Evolutionary conservation across 2,797 vertebrate species (phyloP), one percentile per base, ranked within the genome.

Genomic region (Spheniscus humboldti): DNA sequence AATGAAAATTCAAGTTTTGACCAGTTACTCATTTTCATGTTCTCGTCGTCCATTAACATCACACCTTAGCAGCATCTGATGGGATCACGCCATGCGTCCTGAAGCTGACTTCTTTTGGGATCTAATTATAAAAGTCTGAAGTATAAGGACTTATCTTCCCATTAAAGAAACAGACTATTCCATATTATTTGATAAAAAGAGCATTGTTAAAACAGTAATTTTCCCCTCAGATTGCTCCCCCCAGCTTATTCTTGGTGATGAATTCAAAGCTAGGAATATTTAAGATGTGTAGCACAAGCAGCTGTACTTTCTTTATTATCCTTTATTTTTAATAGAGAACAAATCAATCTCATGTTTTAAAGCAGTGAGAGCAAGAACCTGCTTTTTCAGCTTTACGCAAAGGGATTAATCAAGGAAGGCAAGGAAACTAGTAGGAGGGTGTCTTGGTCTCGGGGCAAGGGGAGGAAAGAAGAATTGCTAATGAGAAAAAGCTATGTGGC

Each of bases 21-120:
- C 14, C 53, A 64, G 19, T 37, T 73, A 19, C 14, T 59, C 31
- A 28, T 37, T 37, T 52, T 45, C 13, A 6, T 41, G 5, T 53
- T 91, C 81, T 73, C 89, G 23, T 4, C 50, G 11, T 28, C 63
- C 28, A 74, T 45, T 63, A 62, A 22, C 22, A 55, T 10, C 33
- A 25, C 30, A 60, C 8, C 6, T 50, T 8, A 62, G 10, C 35
- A 83, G 28, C 3, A 2, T 7, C 68, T 76, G n/a, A 47, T 10
- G 6, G 37, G 30, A 66, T 69, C 35, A 68, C 77, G 19, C 24
- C 55, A 66, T 0, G 1, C 1, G 1, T 50, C 59, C 50, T 59
- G n/a, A 35, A 81, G 43, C 2, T 47, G 9, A 22, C 4, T 75
- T 83, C 48, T 48, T 93, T 55, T 8, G 28, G 16, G 16, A 86